Conservation (phyloP, 2,888 invertebrate genomes). For the Cremastinae sp. region DNA sequence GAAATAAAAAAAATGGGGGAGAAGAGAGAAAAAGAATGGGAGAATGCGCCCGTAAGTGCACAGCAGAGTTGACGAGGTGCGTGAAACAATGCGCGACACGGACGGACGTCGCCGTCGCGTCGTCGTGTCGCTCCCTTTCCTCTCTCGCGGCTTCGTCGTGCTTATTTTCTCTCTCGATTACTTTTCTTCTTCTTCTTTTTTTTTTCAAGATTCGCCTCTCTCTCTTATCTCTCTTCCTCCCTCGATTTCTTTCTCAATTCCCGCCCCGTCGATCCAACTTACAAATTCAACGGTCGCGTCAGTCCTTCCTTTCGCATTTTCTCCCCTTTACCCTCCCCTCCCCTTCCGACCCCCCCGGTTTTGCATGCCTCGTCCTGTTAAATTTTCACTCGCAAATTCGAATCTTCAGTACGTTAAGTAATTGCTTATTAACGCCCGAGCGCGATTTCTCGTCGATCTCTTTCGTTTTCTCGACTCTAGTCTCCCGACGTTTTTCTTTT, state of each 20-base stretch:
- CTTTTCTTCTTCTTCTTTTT: constrained; percentile 29
- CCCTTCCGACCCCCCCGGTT: constrained; percentile 14
- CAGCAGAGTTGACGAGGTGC: constrained; percentile 62
- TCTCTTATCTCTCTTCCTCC: constrained; percentile 25
- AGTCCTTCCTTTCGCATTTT: constrained; percentile 20
- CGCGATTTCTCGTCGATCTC: constrained; percentile 27
- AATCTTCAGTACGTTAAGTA: constrained; percentile 43
- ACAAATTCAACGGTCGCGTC: constrained; percentile 43
- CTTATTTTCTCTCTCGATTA: constrained; percentile 14
- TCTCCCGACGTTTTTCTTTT: constrained; percentile 3
- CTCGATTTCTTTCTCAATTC: constrained; percentile 16
- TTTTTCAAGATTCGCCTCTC: constrained; percentile 25
- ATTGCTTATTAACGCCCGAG: constrained; percentile 55
- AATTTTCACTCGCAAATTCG: constrained; percentile 44
- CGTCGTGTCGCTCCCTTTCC: constrained; percentile 63
- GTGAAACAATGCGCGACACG: constrained; percentile 75
- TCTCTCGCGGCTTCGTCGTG: constrained; percentile 26
- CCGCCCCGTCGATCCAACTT: constrained; percentile 39
- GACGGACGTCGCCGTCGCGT: constrained; percentile 70
- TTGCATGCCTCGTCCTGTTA: constrained; percentile 30
- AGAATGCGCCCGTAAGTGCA: constrained; percentile 49
- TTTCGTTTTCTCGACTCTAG: constrained; percentile 27
- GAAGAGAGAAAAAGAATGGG: not conserved
- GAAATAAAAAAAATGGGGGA: not conserved
- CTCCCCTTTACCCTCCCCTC: constrained; percentile 21